These are phyloP conservation scores for Danaus melanippus DNA, from an alignment of 1,140 invertebrate genomes.

Conservation along the genomic window DNA sequence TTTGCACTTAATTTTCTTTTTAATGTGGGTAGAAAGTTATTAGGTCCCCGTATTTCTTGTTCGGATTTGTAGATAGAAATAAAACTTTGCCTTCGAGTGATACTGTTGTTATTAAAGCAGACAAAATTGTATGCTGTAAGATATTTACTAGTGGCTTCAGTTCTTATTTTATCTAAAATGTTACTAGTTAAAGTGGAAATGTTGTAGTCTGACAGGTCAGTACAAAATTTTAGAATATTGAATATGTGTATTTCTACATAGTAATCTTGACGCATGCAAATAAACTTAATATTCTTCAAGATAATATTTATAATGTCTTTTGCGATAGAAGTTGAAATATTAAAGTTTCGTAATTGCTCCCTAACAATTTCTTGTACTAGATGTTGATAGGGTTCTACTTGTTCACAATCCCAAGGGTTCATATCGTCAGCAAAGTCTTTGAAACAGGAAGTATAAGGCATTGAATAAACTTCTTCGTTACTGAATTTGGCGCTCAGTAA, in stretches of 20 bases:
- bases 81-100: not conserved
- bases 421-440: not conserved
- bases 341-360: not conserved
- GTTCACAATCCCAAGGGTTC: not conserved
- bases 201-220: constrained; percentile 6
- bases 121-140: not conserved
- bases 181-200: not conserved
- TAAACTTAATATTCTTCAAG: not conserved
- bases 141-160: not conserved
- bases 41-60: constrained; percentile 7
- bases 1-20: constrained; percentile 17
- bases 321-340: not conserved
- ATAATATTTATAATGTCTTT: constrained; percentile 1
- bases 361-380: constrained; percentile 4
- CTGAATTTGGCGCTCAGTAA: constrained; percentile 10
- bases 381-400: too few species aligned
- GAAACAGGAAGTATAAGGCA: constrained; percentile 2
- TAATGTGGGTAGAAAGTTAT: constrained; percentile 17
- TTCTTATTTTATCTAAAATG: not conserved
- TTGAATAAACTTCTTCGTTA: not conserved
- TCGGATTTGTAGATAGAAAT: constrained; percentile 20
- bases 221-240: constrained; percentile 10
- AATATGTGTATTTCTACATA: not conserved
- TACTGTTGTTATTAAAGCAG: not conserved
- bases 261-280: too few species aligned